Evolutionary conservation across 2,888 invertebrate species (phyloP), one percentile per base, ranked within the genome.

Genomic region (Diplazon laetatorius): DNA sequence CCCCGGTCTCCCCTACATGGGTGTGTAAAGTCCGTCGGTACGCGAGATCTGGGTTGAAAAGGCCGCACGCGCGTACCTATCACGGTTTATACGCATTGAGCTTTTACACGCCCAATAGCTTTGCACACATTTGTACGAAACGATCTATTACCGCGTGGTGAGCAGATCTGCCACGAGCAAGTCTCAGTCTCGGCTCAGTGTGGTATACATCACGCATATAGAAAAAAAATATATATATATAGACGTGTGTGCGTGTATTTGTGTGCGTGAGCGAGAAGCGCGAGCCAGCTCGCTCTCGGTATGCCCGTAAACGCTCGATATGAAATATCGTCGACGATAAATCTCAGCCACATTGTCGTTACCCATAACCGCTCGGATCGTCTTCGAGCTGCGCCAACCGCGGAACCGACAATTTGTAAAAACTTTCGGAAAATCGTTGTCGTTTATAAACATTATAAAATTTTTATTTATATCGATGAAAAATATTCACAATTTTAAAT

Each of bases 321-420:
- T 87, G 87, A 87, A 86, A 86, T 87, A 88, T 81, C 82, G 83
- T 81, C 78, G 79, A 76, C 85, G 82, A 87, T 88, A 87, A 88
- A 88, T 88, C 87, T 81, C 81, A 66, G 74, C 78, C 82, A 84
- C 85, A 87, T 88, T 87, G 86, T 86, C 85, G 83, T 85, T 85
- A 85, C n/a, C n/a, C 81, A 80, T 78, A 76, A 73, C 76, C 70
- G 70, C 70, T 78, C 69, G 79, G 46, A 78, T 68, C 74, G 70
- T 65, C 62, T 9, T 12, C n/a, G 6, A n/a, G 25, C 50, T 52
- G 4, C 50, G 30, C 2, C 25, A 5, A 25, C 10, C 2, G 10
- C 8, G 22, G 6, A 25, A 30, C 35, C n/a, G n/a, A n/a, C 2
- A 14, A 14, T 1, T 55, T 16, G 16, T 52, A 30, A 16, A n/a